These are phyloP conservation scores for Sinopyrophorus schimmeli DNA, from an alignment of 2,888 invertebrate species.

Conservation along the genomic window DNA sequence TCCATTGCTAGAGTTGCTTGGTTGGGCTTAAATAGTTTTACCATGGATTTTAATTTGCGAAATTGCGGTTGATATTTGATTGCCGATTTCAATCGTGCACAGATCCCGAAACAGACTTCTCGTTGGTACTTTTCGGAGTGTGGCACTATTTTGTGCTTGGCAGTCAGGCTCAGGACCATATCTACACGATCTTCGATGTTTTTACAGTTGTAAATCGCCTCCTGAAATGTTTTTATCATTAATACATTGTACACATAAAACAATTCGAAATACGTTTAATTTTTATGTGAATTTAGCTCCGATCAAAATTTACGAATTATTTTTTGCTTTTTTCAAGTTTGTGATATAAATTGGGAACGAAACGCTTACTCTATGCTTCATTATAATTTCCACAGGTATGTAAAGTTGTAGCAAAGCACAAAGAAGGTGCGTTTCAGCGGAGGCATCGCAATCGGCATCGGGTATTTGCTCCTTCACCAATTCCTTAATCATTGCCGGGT, in stretches of 20 bases:
- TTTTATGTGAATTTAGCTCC: no score
- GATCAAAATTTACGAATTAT: no score
- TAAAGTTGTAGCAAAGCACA: conserved; percentile 56
- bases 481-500: conserved; percentile 64
- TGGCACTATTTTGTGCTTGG: conserved; percentile 50
- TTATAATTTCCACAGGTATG: conserved; percentile 23
- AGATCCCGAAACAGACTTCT: conserved; percentile 54
- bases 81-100: conserved; percentile 61
- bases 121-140: conserved; percentile 54
- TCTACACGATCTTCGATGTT: conserved; percentile 63
- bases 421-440: conserved; percentile 60
- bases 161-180: conserved; percentile 54
- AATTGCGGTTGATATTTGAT: conserved; percentile 55
- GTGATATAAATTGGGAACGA: no score
- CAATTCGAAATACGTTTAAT: no score
- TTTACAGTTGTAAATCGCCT: conserved; percentile 58
- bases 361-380: conserved; percentile 22
- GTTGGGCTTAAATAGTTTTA: conserved; percentile 68
- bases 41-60: conserved; percentile 57
- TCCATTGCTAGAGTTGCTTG: conserved; percentile 60
- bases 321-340: no score
- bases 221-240: conserved; percentile 43
- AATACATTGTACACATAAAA: conserved; percentile 26
- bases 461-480: conserved; percentile 55
- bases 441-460: conserved; percentile 52